These are phyloP conservation scores for Noctua pronuba DNA, from an alignment of 2,888 invertebrate species.

Conservation along the genomic window DNA sequence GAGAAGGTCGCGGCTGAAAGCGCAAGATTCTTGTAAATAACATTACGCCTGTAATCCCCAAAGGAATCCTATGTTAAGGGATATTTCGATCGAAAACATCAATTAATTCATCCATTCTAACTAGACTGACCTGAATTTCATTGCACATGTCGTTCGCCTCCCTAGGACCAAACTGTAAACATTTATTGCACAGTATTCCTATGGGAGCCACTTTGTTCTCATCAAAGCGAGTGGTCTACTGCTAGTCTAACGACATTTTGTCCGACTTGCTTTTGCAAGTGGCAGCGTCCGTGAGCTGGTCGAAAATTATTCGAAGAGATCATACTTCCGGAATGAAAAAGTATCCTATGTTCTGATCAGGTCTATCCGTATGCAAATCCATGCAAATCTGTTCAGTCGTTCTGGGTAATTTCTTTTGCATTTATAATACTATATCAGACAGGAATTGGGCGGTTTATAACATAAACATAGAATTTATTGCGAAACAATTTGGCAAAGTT, in stretches of 20 bases:
- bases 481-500: constrained; percentile 30
- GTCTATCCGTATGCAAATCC: neutral
- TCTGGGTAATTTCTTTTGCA: neutral
- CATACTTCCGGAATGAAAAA: neutral
- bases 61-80: neutral
- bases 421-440: neutral
- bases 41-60: neutral
- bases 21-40: neutral
- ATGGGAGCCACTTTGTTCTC: constrained; percentile 8
- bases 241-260: neutral
- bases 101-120: neutral
- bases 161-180: constrained; percentile 24
- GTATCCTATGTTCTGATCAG: neutral
- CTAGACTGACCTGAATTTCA: constrained; percentile 5
- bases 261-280: neutral
- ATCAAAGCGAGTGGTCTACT: constrained; percentile 29
- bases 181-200: constrained; percentile 26
- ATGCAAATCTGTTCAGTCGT: neutral
- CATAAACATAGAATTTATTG: constrained; percentile 23
- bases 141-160: constrained; percentile 4
- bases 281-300: neutral
- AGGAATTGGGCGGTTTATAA: constrained; percentile 16
- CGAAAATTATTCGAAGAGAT: neutral
- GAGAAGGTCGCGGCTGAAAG: neutral
- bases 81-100: neutral